phyloP scores from a whole-genome alignment of 2,113 vertebrate genomes.

The Phalacrocorax aristotelis region DNA sequence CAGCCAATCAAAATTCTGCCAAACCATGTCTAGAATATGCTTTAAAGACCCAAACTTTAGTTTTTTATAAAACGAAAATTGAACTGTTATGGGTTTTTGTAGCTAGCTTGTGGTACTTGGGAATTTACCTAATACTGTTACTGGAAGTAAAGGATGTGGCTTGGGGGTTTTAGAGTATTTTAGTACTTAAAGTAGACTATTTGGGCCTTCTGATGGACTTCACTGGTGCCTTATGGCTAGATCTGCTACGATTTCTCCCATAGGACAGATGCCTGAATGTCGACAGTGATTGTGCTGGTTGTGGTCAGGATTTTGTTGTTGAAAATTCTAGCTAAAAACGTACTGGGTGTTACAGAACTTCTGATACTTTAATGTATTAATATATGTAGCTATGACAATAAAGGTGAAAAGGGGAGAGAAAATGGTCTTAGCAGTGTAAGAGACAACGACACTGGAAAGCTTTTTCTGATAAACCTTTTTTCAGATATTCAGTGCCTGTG shows the following conservation, averaged over 20 bases:
- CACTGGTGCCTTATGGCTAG: not conserved
- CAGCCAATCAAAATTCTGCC: not conserved
- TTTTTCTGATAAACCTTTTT: not conserved
- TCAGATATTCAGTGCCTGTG: not conserved
- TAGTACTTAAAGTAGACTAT: not conserved
- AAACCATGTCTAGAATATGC: not conserved
- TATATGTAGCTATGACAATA: not conserved
- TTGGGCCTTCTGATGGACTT: not conserved
- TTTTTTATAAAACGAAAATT: not conserved
- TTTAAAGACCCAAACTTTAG: not conserved
- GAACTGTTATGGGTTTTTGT: not conserved
- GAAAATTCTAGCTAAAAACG: not conserved
- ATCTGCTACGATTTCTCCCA: not conserved
- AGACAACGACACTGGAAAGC: not conserved
- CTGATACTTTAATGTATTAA: not conserved
- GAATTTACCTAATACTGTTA: not conserved
- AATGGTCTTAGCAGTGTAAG: not conserved
- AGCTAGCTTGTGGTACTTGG: not conserved
- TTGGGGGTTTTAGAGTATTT: not conserved
- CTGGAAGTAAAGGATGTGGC: not conserved
- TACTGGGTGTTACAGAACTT: not conserved
- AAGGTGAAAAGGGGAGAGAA: not conserved
- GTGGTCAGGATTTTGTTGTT: not conserved
- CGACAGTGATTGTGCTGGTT: not conserved
- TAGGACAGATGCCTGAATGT: not conserved